Evolutionary conservation across 2,888 invertebrate genomes (phyloP).

Genomic region (Campopleginae sp.): DNA sequence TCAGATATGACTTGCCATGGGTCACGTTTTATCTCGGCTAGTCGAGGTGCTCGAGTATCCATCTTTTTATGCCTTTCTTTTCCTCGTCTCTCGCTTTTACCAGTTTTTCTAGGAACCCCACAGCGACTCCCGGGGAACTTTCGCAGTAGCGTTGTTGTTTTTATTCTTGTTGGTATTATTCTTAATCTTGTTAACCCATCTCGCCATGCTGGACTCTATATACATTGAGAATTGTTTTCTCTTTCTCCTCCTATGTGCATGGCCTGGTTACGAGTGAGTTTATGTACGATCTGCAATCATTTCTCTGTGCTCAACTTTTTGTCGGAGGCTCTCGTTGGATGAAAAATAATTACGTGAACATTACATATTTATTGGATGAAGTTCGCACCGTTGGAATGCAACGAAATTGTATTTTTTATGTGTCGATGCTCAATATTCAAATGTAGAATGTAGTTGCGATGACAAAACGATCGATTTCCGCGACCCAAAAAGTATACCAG

Average conservation of each 20-base stretch:
- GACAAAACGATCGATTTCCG: no score
- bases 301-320: neutral
- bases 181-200: slow-evolving; percentile 78
- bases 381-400: no score
- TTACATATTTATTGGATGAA: neutral
- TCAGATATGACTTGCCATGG: slow-evolving; percentile 76
- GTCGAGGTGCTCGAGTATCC: slow-evolving; percentile 78
- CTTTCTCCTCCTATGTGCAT: slow-evolving; percentile 72
- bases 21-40: slow-evolving; percentile 77
- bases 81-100: slow-evolving; percentile 58
- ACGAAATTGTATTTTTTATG: no score
- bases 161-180: slow-evolving; percentile 47
- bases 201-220: slow-evolving; percentile 73
- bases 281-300: slow-evolving; percentile 17
- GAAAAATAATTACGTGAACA: neutral
- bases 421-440: no score
- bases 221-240: slow-evolving; percentile 48
- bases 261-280: slow-evolving; percentile 72
- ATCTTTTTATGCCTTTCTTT: slow-evolving; percentile 65
- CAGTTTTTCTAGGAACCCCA: slow-evolving; percentile 79
- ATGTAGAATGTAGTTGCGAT: no score
- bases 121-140: slow-evolving; percentile 74
- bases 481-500: no score
- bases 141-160: slow-evolving; percentile 73
- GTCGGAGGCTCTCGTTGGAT: neutral